A percentile compares a stretch with the other conserved stretches of the same genome.
phyloP scores from a whole-genome alignment of 2,797 vertebrate genomes.

The Siniperca obscura region DNA sequence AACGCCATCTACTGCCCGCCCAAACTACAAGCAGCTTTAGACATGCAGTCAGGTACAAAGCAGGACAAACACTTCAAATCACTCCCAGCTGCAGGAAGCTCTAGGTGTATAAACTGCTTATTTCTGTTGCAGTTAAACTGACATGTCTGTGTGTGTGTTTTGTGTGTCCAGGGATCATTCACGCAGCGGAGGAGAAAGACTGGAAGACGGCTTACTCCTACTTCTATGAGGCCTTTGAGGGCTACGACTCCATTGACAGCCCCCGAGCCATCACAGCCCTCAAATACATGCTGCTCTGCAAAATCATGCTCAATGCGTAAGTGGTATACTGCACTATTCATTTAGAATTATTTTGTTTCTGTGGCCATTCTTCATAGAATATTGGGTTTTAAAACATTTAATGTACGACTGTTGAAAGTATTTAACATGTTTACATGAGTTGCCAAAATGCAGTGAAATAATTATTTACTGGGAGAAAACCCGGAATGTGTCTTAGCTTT shows the following conservation, averaged over 20 bases:
- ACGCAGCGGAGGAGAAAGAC: conserved; percentile 98
- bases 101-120: too few relatives aligned
- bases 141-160: not conserved
- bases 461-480: not conserved
- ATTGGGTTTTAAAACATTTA: not conserved
- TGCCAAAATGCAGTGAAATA: not conserved
- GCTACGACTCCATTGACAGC: conserved; percentile 96
- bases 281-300: conserved; percentile 99
- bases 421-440: not conserved
- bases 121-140: not conserved
- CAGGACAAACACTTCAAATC: not conserved
- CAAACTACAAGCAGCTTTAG: conserved; percentile 96
- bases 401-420: not conserved
- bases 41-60: conserved; percentile 96
- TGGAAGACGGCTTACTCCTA: conserved; percentile 99
- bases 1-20: conserved; percentile 99
- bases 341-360: not conserved
- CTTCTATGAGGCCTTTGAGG: conserved; percentile 98
- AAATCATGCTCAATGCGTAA: conserved; percentile 98
- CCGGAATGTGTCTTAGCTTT: not conserved
- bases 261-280: conserved; percentile 95
- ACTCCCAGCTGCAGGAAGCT: not conserved
- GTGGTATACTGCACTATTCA: conserved; percentile 50
- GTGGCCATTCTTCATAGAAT: not conserved
- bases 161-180: conserved; percentile 91